Percentiles rank a stretch among this genome's conserved stretches.
These are phyloP conservation scores for Limnodromus scolopaceus DNA, from an alignment of 2,797 vertebrate species.

Conservation along the genomic window DNA sequence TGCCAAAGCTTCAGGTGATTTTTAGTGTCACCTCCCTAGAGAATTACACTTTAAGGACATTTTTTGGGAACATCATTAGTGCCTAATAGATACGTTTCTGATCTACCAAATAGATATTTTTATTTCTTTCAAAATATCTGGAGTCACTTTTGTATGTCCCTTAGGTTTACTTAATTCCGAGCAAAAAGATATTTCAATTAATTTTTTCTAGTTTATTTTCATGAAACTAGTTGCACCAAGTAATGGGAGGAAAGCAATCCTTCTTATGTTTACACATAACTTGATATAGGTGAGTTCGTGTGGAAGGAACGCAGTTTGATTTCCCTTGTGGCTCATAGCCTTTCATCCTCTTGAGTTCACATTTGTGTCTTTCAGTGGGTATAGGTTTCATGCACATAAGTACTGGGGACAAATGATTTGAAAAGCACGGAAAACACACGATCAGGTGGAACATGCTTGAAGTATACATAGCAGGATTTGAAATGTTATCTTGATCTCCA, in stretches of 20 bases:
- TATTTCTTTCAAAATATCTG: neutral
- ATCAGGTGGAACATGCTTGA: neutral
- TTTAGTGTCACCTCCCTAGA: neutral
- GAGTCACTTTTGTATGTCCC: neutral
- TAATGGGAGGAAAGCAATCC: neutral
- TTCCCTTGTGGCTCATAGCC: neutral
- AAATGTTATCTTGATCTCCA: neutral
- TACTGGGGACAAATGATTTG: neutral
- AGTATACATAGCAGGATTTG: neutral
- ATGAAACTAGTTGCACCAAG: neutral
- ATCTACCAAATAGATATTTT: neutral
- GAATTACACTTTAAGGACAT: neutral
- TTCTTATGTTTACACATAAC: neutral
- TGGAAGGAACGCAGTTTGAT: neutral
- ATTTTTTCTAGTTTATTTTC: neutral
- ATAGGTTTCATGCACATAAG: neutral
- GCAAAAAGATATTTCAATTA: neutral
- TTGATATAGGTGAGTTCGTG: neutral
- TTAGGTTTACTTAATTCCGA: neutral
- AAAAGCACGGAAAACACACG: neutral
- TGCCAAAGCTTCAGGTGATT: neutral
- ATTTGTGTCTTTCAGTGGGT: neutral
- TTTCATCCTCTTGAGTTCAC: neutral
- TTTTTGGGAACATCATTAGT: neutral
- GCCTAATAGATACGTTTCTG: neutral